Percentiles rank a stretch among this genome's conserved stretches.
These are phyloP conservation scores for Centrocercus urophasianus DNA, from an alignment of 2,113 vertebrate species.

Conservation along the genomic window DNA sequence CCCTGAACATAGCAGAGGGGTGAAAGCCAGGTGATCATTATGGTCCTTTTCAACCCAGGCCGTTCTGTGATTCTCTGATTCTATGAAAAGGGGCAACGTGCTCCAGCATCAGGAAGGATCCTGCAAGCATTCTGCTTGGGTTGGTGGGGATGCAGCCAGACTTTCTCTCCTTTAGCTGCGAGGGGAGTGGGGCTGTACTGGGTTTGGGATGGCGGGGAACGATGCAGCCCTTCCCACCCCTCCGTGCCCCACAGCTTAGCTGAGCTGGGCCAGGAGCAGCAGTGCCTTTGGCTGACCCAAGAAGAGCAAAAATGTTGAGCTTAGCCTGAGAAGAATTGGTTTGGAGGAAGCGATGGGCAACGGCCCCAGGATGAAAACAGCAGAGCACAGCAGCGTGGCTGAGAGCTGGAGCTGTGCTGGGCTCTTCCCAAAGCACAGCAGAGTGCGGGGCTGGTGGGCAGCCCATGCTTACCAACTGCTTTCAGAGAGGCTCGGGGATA, in stretches of 20 bases:
- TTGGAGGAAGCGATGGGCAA: not conserved
- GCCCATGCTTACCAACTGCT: not conserved
- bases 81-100: rapidly evolving
- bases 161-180: not conserved
- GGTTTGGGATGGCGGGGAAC: not conserved
- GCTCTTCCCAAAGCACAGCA: too few species aligned
- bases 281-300: not conserved
- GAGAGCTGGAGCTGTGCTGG: not conserved
- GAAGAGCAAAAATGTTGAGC: not conserved
- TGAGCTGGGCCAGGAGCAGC: not conserved
- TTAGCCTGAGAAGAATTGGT: not conserved
- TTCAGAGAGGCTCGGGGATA: not conserved
- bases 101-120: rapidly evolving
- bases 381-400: not conserved
- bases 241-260: rapidly evolving
- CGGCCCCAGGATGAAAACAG: not conserved
- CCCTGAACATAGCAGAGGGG: too few species aligned
- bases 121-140: not conserved
- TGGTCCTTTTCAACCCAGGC: too few species aligned
- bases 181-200: not conserved
- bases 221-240: rapidly evolving
- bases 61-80: too few species aligned
- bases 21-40: too few species aligned
- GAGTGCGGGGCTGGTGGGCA: too few species aligned
- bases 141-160: not conserved